phyloP scores from a whole-genome alignment of 2,797 vertebrate genomes.

The Microcaecilia unicolor region DNA sequence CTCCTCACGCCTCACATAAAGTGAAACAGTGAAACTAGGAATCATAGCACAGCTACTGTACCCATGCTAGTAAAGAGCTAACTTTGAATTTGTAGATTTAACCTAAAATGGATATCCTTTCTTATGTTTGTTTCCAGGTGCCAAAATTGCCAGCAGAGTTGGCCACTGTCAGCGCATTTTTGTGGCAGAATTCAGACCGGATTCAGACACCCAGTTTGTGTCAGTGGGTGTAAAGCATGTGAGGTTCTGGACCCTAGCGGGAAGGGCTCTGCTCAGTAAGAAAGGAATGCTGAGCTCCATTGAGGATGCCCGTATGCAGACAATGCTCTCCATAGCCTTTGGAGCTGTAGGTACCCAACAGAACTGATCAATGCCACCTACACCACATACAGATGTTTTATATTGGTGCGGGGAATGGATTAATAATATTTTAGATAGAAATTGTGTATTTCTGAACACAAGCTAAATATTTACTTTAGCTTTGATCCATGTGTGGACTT shows the following conservation, averaged over 20 bases:
- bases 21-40: no score
- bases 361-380: no score
- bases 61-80: neutral
- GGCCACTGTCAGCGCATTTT: conserved; percentile 93
- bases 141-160: conserved; percentile 83
- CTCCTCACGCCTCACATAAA: no score
- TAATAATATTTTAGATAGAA: no score
- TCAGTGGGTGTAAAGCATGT: conserved; percentile 95
- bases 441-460: no score
- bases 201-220: conserved; percentile 96
- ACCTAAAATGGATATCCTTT: neutral
- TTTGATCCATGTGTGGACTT: no score
- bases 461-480: no score
- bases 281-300: conserved; percentile 89
- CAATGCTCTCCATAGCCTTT: conserved; percentile 94
- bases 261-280: conserved; percentile 84
- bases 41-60: no score
- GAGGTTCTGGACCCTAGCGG: conserved; percentile 91
- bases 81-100: neutral
- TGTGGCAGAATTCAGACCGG: conserved; percentile 94
- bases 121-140: conserved; percentile 56
- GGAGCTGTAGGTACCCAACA: conserved; percentile 91
- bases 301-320: conserved; percentile 90
- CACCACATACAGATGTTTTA: no score
- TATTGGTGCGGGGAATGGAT: no score